Percentiles rank a stretch among this genome's conserved stretches.
These are phyloP conservation scores for Gadus macrocephalus DNA, from an alignment of 2,113 vertebrate species.

Conservation along the genomic window DNA sequence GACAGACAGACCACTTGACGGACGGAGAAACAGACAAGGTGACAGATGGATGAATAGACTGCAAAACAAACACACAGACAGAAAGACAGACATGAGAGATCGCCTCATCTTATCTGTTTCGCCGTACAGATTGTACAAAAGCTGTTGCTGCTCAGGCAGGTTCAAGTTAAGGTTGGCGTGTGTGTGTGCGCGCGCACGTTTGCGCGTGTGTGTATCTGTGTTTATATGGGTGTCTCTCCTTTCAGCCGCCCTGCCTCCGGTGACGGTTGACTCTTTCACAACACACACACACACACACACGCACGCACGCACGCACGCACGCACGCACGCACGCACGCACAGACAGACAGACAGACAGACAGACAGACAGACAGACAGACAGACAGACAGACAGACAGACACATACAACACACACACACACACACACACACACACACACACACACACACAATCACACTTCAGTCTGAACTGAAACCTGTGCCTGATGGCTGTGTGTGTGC, in stretches of 20 bases:
- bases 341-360: too few species aligned
- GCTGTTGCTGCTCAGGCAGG: background rate
- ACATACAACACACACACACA: background rate
- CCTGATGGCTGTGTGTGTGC: too few species aligned
- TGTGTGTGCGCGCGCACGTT: background rate
- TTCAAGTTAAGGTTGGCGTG: background rate
- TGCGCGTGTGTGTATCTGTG: background rate
- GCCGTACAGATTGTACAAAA: too few species aligned
- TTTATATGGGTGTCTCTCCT: slow-evolving; percentile 3
- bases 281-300: background rate
- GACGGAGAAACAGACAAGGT: too few species aligned
- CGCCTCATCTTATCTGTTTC: background rate
- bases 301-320: background rate
- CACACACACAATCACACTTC: background rate
- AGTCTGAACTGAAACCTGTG: background rate
- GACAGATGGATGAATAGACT: too few species aligned
- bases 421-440: background rate
- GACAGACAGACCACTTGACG: too few species aligned
- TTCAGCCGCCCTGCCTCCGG: background rate
- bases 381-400: background rate
- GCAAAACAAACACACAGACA: too few species aligned
- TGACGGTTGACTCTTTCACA: background rate
- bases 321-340: background rate
- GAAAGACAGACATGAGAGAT: background rate
- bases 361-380: too few species aligned